Evolutionary conservation across 2,113 vertebrate genomes (phyloP).

Genomic region (Neolamprologus tretocephalus): DNA sequence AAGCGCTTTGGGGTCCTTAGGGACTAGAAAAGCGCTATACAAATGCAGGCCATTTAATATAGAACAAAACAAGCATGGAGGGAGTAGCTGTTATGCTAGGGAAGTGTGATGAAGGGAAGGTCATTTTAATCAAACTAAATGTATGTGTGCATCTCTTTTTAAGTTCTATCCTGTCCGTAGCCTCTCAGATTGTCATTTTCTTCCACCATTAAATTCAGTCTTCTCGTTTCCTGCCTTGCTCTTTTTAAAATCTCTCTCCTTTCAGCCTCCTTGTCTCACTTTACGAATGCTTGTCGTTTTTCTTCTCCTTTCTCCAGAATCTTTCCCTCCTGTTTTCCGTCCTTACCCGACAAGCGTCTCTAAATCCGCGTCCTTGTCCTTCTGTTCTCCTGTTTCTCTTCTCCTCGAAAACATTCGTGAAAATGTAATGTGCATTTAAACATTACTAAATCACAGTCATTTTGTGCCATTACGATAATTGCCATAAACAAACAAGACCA

Average conservation of each 20-base stretch:
- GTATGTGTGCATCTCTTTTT: background rate
- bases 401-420: background rate
- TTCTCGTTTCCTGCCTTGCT: background rate
- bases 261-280: background rate
- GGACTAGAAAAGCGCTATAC: too few relatives aligned
- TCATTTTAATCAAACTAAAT: background rate
- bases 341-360: background rate
- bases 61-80: background rate
- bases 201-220: background rate
- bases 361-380: background rate
- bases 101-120: background rate
- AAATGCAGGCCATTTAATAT: too few relatives aligned
- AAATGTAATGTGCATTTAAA: conserved; percentile 18
- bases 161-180: background rate
- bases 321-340: background rate
- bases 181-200: background rate
- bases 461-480: conserved; percentile 34
- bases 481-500: conserved; percentile 35
- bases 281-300: background rate
- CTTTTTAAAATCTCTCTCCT: background rate
- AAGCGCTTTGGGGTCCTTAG: too few relatives aligned
- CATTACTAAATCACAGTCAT: conserved; percentile 32
- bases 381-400: background rate
- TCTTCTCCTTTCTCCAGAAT: background rate
- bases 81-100: background rate